These are phyloP conservation scores for Meandrina meandrites DNA, from an alignment of 92 coral and sea anemone species.

Conservation along the genomic window DNA sequence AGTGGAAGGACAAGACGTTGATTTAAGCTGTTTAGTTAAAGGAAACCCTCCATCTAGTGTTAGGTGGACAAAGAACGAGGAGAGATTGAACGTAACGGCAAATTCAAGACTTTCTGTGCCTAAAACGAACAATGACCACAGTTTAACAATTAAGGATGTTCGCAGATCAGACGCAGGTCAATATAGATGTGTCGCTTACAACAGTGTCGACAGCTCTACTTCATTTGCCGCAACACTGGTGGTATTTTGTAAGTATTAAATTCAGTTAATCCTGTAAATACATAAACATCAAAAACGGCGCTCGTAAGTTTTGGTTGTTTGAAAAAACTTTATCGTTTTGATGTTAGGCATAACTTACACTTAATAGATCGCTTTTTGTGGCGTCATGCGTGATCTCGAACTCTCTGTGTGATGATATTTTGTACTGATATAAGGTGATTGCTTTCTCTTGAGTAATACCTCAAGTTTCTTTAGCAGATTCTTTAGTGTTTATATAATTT, in stretches of 20 bases:
- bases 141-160: slow-evolving; percentile 13
- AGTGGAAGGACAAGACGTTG: slow-evolving; percentile 23
- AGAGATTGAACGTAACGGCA: not conserved
- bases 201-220: not conserved
- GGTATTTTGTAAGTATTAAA: slow-evolving; percentile 2
- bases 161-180: slow-evolving; percentile 32
- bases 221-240: not conserved
- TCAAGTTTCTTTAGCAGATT: not conserved
- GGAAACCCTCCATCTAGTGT: slow-evolving; percentile 44
- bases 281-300: not conserved
- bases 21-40: slow-evolving; percentile 32
- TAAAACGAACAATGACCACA: not conserved
- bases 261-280: not conserved
- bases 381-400: slow-evolving; percentile 25
- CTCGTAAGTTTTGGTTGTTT: not conserved
- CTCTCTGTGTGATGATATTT: slow-evolving; percentile 10
- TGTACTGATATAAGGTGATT: not conserved
- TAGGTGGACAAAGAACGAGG: slow-evolving; percentile 35
- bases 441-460: not conserved
- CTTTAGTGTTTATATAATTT: not conserved
- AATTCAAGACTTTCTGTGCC: not conserved
- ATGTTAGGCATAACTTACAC: not conserved
- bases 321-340: slow-evolving; percentile 7
- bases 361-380: not conserved
- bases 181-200: slow-evolving; percentile 22